These are phyloP conservation scores for Choloepus hoffmanni DNA, from an alignment of 2,113 vertebrate species.

Conservation along the genomic window DNA sequence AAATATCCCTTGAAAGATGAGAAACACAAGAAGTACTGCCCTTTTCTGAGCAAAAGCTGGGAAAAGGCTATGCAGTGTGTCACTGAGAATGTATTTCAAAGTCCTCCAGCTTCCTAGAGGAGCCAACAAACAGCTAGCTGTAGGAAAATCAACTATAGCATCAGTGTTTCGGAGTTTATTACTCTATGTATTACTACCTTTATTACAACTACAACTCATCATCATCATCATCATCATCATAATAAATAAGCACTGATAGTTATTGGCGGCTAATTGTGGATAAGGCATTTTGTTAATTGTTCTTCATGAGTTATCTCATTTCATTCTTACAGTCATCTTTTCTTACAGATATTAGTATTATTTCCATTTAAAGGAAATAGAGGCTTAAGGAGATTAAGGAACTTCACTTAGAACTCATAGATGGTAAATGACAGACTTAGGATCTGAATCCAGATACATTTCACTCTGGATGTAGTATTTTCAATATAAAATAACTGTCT, in stretches of 20 bases:
- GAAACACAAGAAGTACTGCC: not conserved
- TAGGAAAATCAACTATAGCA: not conserved
- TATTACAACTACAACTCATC: not conserved
- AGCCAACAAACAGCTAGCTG: not conserved
- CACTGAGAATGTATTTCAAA: not conserved
- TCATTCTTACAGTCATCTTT: not conserved
- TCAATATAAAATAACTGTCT: not conserved
- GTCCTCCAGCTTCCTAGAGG: not conserved
- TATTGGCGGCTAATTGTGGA: not conserved
- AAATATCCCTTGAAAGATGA: not conserved
- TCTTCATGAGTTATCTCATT: conserved; percentile 13
- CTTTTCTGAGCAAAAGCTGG: not conserved
- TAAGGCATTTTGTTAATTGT: not conserved
- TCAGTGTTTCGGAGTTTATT: not conserved
- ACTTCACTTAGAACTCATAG: not conserved
- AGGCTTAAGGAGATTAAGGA: not conserved
- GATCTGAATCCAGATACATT: conserved; percentile 13
- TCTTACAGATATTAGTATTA: not conserved
- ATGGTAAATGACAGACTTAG: not conserved
- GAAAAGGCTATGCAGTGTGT: not conserved
- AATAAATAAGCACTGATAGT: not conserved
- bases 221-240: not conserved
- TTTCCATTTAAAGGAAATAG: conserved; percentile 33
- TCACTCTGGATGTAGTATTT: not conserved
- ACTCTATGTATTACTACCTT: not conserved